These are phyloP conservation scores for Falco peregrinus DNA, from an alignment of 2,797 vertebrate genomes.

Conservation along the genomic window DNA sequence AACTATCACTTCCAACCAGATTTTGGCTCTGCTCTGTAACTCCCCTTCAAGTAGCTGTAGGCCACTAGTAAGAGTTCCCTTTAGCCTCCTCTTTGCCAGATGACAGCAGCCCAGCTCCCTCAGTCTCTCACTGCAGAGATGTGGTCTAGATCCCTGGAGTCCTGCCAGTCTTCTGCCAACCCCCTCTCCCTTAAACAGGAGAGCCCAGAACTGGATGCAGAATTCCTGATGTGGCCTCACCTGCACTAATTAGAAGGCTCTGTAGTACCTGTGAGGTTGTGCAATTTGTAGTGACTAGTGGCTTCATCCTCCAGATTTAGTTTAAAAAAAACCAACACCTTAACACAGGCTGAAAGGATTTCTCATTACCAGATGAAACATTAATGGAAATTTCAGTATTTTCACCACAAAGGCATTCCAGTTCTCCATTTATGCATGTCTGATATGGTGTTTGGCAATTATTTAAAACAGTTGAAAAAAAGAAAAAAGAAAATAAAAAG, in stretches of 20 bases:
- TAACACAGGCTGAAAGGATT: not conserved
- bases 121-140: not conserved
- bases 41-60: not conserved
- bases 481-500: no score
- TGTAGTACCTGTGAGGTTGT: not conserved
- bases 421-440: not conserved
- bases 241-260: not conserved
- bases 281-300: not conserved
- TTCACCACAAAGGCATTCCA: not conserved
- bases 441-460: not conserved
- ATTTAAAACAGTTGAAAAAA: not conserved
- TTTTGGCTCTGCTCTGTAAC: not conserved
- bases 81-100: not conserved
- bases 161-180: not conserved
- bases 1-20: not conserved
- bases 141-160: not conserved
- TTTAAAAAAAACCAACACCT: not conserved
- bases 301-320: not conserved
- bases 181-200: not conserved
- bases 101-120: not conserved
- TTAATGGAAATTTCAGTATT: not conserved
- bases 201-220: not conserved
- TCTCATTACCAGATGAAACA: not conserved
- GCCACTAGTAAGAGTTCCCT: not conserved
- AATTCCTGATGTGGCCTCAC: not conserved